Percentiles rank a stretch among this genome's conserved stretches.
Conservation (phyloP, 1,140 invertebrate species). For the Calosoma granatense region DNA sequence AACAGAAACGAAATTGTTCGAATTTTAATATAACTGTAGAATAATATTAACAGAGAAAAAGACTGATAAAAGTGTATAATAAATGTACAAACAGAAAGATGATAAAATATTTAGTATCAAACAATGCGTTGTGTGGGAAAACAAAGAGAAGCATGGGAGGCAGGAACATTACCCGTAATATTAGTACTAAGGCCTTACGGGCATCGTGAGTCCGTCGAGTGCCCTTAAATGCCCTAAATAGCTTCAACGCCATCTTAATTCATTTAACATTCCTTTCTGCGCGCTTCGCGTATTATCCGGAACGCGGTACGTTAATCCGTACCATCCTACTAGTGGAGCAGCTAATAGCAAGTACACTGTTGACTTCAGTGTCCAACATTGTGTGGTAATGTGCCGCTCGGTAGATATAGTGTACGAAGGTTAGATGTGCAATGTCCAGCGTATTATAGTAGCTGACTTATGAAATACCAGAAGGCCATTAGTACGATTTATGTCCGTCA, state of each 20-base stretch:
- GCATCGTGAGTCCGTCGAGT: background rate
- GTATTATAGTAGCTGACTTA: constrained; percentile 26
- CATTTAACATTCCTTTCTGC: constrained; percentile 22
- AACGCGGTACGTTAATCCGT: background rate
- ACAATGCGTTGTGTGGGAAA: background rate
- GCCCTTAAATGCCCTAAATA: constrained; percentile 24
- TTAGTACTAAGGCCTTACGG: too few relatives aligned
- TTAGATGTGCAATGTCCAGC: constrained; percentile 16
- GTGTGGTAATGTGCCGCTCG: constrained; percentile 9
- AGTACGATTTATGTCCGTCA: constrained; percentile 31
- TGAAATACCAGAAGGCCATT: constrained; percentile 35
- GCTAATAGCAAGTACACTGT: background rate
- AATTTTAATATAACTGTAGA: too few relatives aligned
- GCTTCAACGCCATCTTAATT: constrained; percentile 24
- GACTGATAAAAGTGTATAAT: too few relatives aligned
- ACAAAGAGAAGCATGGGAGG: constrained; percentile 12
- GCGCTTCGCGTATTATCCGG: constrained; percentile 8
- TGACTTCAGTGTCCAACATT: background rate
- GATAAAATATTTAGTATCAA: too few relatives aligned
- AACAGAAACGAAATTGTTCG: too few relatives aligned
- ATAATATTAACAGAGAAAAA: too few relatives aligned
- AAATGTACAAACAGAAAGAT: too few relatives aligned
- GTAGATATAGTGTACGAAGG: constrained; percentile 17
- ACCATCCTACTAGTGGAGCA: background rate
- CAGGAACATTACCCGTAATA: too few relatives aligned